Evolutionary conservation across 2,888 invertebrate genomes (phyloP).

Genomic region (Drosophila dives): DNA sequence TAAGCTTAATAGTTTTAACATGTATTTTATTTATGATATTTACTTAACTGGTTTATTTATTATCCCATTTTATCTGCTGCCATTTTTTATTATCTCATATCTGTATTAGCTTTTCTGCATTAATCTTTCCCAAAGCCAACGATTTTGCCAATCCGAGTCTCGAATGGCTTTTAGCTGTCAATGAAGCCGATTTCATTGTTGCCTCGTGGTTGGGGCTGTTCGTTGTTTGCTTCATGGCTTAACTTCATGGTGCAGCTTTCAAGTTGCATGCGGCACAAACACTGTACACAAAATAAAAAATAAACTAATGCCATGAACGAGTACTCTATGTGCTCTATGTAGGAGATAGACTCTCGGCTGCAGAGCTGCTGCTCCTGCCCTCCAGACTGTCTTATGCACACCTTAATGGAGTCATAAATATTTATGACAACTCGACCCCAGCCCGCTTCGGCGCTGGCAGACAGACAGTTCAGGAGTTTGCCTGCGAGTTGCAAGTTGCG

Average conservation of each 20-base stretch:
- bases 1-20: no score
- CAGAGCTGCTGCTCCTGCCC: conserved; percentile 35
- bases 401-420: conserved; percentile 85
- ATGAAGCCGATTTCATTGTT: conserved; percentile 38
- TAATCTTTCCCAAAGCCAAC: conserved; percentile 25
- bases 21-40: background rate
- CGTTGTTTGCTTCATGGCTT: conserved; percentile 52
- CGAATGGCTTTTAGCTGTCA: conserved; percentile 36
- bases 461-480: conserved; percentile 13
- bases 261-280: conserved; percentile 59
- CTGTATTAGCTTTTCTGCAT: background rate
- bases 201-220: conserved; percentile 12
- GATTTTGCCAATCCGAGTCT: conserved; percentile 19
- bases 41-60: background rate
- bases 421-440: conserved; percentile 82
- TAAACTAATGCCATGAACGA: conserved; percentile 54
- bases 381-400: conserved; percentile 81
- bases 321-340: conserved; percentile 27
- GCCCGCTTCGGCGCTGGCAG: conserved; percentile 25
- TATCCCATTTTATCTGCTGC: background rate
- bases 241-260: conserved; percentile 57
- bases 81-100: background rate
- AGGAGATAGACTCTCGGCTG: conserved; percentile 33
- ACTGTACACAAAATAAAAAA: conserved; percentile 19
- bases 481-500: background rate